Base-by-base conservation (phyloP, 2,888 invertebrate species). In the Oscheius sp. region DNA sequence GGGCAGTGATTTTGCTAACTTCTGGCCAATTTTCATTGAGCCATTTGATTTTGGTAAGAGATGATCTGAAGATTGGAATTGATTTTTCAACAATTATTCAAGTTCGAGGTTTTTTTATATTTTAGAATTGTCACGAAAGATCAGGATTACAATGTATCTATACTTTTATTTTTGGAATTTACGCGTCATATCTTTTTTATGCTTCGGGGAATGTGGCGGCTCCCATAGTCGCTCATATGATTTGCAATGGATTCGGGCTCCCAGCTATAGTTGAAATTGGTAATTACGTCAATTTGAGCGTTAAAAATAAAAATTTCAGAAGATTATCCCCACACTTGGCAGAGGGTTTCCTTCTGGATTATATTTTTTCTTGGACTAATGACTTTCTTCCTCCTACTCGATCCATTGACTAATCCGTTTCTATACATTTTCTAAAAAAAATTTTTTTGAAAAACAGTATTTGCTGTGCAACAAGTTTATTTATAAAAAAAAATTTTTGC, bases 111-210 rank as follows among this genome's bases (percentile, higher is more conserved):
- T 39, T 27, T 58, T 27, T 39, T 23, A 17, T 17, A 29, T 23
- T 3, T 31, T 33, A 4, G 2, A 33, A 17, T 12, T 5, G 4
- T 5, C 31, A 23, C 6, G 8, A 45, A 27, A 31, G 74, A 81
- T 34, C 69, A 84, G 83, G 68, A 1, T 83, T 87, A 69, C 86
- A 86, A 81, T 79, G 79, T 39, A 57, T 65, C 20, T 86, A 86
- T 72, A 84, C 86, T 3, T 87, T 86, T 69, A 46, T 83, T 6
- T 86, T 86, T 64, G 86, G 86, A 8, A 74, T 73, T 10, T 86
- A 87, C 58, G 82, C 85, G 8, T 82, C 83, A 0, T 81, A 76
- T 48, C 71, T 86, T 15, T 82, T 82, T 71, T 46, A 72, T n/a
- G 68, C 63, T 1, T 73, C 76, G 39, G 75, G 78, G 3, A 77